phyloP scores from a whole-genome alignment of 2,113 vertebrate genomes.

The Capra hircus region DNA sequence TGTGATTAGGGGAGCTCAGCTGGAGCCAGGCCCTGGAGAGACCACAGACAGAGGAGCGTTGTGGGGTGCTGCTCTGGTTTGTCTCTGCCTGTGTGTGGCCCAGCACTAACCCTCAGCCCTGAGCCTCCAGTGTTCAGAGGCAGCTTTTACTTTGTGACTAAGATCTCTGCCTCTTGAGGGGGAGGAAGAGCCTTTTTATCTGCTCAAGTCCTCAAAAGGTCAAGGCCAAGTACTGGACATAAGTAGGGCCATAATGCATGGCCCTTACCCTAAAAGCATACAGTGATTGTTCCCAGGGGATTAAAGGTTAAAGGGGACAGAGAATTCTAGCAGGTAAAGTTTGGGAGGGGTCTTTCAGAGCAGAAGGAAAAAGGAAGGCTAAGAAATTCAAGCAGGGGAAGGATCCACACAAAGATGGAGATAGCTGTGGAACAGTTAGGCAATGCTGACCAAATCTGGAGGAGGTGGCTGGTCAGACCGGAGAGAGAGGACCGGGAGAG shows the following conservation, averaged over 20 bases:
- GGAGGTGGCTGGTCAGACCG: not conserved
- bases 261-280: not conserved
- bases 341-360: not conserved
- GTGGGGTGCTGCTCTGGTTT: not conserved
- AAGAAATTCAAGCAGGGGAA: not conserved
- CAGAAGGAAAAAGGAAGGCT: not conserved
- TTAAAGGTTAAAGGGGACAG: not conserved
- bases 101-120: not conserved
- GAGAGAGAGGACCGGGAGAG: not conserved
- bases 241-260: not conserved
- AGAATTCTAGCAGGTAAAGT: not conserved
- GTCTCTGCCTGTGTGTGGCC: not conserved
- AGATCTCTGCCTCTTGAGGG: not conserved
- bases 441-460: not conserved
- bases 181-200: not conserved
- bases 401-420: not conserved
- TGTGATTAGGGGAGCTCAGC: not conserved
- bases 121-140: not conserved
- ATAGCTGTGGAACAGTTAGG: not conserved
- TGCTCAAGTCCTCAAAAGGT: not conserved
- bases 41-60: rapidly evolving
- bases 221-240: not conserved
- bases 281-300: not conserved
- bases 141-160: not conserved
- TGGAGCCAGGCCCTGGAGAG: not conserved